Evolutionary conservation across 1,140 invertebrate species (phyloP).

Genomic region (Trichonephila clavipes): DNA sequence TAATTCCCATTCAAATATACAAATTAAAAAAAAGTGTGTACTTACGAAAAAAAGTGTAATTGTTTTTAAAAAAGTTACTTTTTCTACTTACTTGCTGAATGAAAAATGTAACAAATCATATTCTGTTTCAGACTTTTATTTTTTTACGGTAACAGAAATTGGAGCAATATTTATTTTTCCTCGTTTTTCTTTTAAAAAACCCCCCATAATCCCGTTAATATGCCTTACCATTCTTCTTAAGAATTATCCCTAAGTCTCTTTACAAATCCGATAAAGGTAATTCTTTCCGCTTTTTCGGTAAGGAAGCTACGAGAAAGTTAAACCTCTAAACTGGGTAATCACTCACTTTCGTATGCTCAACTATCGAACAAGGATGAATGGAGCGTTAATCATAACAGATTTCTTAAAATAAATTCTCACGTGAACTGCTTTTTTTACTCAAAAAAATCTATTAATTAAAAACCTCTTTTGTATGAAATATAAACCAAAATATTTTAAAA

Average conservation of each 20-base stretch:
- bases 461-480: no score
- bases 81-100: no score
- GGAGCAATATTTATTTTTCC: neutral
- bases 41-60: no score
- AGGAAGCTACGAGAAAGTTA: neutral
- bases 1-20: no score
- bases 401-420: no score
- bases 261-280: neutral
- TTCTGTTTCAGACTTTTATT: neutral
- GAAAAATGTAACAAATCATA: neutral
- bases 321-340: neutral
- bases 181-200: neutral
- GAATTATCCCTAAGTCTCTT: neutral
- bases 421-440: no score
- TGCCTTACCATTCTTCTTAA: neutral
- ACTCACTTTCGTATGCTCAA: neutral
- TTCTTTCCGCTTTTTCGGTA: neutral
- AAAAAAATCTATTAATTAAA: no score
- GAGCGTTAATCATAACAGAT: neutral
- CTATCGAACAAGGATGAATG: neutral
- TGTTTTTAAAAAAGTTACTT: no score
- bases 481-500: no score
- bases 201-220: neutral
- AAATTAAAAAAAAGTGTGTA: no score
- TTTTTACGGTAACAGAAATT: neutral